Percentiles rank a stretch among this genome's conserved stretches.
phyloP scores from a whole-genome alignment of 2,797 vertebrate species.

The Strix occidentalis region DNA sequence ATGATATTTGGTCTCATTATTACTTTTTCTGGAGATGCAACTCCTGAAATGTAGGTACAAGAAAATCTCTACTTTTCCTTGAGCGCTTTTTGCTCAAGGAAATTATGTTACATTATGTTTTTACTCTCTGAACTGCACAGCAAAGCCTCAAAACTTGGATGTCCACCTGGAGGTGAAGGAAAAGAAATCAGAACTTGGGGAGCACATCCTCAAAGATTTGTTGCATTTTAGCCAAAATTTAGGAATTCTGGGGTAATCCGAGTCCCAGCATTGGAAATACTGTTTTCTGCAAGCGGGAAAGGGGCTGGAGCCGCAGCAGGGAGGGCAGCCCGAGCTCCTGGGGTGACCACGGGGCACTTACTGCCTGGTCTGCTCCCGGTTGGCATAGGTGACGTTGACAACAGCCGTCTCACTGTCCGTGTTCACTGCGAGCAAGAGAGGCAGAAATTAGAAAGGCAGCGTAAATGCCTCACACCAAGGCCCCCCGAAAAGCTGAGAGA shows the following conservation, averaged over 20 bases:
- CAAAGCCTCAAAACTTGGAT: neutral
- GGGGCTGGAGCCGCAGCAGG: fast-evolving
- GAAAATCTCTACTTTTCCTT: neutral
- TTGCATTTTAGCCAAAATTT: neutral
- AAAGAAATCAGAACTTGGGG: fast-evolving
- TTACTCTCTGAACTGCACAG: neutral
- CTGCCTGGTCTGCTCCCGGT: conserved; percentile 92
- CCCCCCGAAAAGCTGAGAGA: fast-evolving
- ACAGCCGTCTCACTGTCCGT: conserved; percentile 95
- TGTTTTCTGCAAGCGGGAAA: fast-evolving
- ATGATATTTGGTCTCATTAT: fast-evolving
- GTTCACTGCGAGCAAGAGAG: conserved; percentile 81
- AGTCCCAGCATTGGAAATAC: neutral
- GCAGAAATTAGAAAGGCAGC: neutral
- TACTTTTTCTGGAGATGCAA: neutral
- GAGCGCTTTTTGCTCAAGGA: neutral
- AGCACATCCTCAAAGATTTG: neutral
- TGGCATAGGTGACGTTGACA: conserved; percentile 93
- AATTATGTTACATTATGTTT: fast-evolving
- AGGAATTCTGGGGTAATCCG: neutral
- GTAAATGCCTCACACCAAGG: fast-evolving
- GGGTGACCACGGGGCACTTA: conserved; percentile 69
- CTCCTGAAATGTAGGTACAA: fast-evolving
- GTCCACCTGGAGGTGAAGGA: neutral
- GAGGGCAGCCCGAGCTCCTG: neutral